Percentiles rank a stretch among this genome's conserved stretches.
These are phyloP conservation scores for Pangasius krempfi DNA, from an alignment of 2,797 vertebrate species.

Conservation along the genomic window DNA sequence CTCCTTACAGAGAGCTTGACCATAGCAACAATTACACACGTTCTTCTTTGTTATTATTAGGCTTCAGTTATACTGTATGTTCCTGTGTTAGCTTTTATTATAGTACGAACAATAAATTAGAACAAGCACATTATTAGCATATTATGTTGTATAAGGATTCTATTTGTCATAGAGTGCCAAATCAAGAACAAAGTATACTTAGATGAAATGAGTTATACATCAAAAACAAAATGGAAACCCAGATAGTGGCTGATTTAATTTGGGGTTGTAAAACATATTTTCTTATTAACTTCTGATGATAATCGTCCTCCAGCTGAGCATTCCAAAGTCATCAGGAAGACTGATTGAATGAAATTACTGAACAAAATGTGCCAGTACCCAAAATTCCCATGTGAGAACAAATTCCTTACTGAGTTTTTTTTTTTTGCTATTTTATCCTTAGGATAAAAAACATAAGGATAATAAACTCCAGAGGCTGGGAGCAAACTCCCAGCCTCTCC, in stretches of 20 bases:
- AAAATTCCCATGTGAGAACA: constrained; percentile 27
- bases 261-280: constrained; percentile 49
- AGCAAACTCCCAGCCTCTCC: constrained; percentile 62
- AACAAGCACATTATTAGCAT: neutral
- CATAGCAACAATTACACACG: neutral
- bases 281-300: constrained; percentile 57
- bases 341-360: constrained; percentile 54
- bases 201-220: constrained; percentile 21
- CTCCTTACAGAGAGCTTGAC: neutral
- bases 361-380: constrained; percentile 35
- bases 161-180: neutral
- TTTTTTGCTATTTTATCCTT: constrained; percentile 43
- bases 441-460: constrained; percentile 24
- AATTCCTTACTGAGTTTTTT: constrained; percentile 18
- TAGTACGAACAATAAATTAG: neutral
- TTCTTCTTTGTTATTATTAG: neutral
- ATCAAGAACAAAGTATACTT: neutral
- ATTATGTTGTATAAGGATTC: neutral
- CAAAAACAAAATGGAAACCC: constrained; percentile 36
- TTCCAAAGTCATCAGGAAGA: constrained; percentile 54
- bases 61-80: neutral
- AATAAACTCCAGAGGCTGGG: constrained; percentile 1
- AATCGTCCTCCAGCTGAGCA: constrained; percentile 56
- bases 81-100: neutral
- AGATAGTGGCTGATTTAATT: constrained; percentile 46